These are phyloP conservation scores for Brachionus paranguensis DNA, from an alignment of 1,140 invertebrate species.

Conservation along the genomic window DNA sequence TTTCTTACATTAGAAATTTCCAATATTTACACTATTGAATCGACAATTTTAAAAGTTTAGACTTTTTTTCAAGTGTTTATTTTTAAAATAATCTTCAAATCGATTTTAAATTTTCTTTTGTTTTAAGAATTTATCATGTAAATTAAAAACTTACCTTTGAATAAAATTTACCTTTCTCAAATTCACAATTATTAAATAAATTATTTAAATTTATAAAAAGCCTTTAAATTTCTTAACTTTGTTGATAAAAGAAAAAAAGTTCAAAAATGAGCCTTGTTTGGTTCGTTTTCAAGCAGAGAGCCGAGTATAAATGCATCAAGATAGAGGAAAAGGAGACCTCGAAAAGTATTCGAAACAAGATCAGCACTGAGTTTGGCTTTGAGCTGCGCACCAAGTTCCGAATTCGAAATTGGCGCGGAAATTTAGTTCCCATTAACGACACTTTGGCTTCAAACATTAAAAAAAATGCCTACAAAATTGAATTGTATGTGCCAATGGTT, in stretches of 20 bases:
- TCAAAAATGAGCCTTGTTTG: neutral
- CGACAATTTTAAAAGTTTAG: neutral
- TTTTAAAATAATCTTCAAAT: neutral
- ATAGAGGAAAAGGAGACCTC: neutral
- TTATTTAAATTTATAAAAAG: slow-evolving; percentile 21
- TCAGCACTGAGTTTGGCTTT: neutral
- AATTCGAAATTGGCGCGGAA: neutral
- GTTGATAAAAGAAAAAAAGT: neutral
- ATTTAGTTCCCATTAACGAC: neutral
- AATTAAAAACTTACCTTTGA: neutral
- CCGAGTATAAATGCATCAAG: neutral
- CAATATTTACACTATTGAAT: neutral
- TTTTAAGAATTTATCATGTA: slow-evolving; percentile 1
- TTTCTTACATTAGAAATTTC: neutral
- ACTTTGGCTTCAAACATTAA: neutral
- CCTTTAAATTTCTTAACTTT: neutral
- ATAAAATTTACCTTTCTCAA: neutral
- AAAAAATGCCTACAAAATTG: slow-evolving; percentile 5
- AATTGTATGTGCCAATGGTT: neutral
- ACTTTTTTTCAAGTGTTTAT: neutral
- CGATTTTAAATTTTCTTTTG: neutral
- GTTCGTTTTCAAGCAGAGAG: neutral
- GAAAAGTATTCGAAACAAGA: neutral
- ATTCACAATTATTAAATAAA: neutral
- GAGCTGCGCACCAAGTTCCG: neutral